Evolutionary conservation across 2,888 invertebrate genomes (phyloP).

Genomic region (Sphinx pinastri): DNA sequence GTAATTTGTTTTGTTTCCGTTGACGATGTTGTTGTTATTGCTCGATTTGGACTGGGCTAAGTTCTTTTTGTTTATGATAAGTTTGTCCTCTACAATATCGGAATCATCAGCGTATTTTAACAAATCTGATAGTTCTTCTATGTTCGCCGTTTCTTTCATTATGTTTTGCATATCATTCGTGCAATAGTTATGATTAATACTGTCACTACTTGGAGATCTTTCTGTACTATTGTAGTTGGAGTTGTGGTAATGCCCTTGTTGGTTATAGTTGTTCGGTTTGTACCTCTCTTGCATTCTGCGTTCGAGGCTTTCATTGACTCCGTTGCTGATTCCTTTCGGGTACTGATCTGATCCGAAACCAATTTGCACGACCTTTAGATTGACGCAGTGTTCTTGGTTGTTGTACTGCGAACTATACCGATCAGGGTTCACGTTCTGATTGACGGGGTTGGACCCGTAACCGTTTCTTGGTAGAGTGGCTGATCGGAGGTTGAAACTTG

Average conservation of each 20-base stretch:
- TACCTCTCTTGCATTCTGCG: conserved; percentile 80
- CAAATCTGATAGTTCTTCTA: conserved; percentile 89
- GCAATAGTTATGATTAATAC: conserved; percentile 76
- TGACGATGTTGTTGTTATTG: conserved; percentile 73
- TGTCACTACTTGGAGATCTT: conserved; percentile 75
- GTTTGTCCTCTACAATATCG: conserved; percentile 80
- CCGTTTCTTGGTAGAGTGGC: conserved; percentile 90
- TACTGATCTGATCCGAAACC: conserved; percentile 84
- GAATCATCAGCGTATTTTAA: conserved; percentile 91
- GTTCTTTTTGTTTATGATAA: conserved; percentile 77
- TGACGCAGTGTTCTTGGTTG: conserved; percentile 80
- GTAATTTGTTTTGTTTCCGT: conserved; percentile 74
- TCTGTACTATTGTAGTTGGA: conserved; percentile 72
- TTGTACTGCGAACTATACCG: conserved; percentile 82
- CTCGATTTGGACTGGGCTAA: conserved; percentile 71
- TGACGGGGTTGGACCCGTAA: conserved; percentile 72
- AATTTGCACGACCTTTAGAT: conserved; percentile 85
- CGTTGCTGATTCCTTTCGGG: conserved; percentile 82
- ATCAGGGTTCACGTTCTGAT: conserved; percentile 75
- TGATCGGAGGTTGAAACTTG: conserved; percentile 83
- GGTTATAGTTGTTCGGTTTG: conserved; percentile 73
- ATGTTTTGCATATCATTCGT: conserved; percentile 74
- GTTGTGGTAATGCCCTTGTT: conserved; percentile 69
- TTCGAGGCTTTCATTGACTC: conserved; percentile 74
- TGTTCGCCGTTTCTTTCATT: conserved; percentile 83